Evolutionary conservation across 1,140 invertebrate genomes (phyloP).

Genomic region (Drosophila arawakana): DNA sequence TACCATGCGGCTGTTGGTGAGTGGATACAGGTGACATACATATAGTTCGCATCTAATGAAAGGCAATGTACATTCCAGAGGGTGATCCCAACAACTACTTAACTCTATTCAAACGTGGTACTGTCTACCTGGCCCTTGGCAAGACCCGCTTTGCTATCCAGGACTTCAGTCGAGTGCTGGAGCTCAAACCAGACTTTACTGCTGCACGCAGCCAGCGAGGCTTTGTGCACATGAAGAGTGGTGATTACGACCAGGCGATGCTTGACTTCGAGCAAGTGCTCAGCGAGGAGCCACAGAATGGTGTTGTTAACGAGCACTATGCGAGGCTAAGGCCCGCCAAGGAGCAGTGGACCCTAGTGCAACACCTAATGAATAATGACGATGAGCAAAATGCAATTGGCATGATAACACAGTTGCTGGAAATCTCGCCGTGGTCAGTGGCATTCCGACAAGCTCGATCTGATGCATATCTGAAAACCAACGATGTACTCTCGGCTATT

Average conservation of each 20-base stretch:
- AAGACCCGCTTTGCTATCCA: constrained; percentile 97
- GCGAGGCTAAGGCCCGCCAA: constrained; percentile 88
- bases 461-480: constrained; percentile 91
- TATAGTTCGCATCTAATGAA: no score
- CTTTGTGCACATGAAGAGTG: constrained; percentile 95
- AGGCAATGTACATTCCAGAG: constrained; percentile 87
- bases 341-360: constrained; percentile 88
- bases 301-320: constrained; percentile 89
- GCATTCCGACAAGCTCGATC: constrained; percentile 93
- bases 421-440: constrained; percentile 95
- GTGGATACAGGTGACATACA: constrained; percentile 57
- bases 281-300: constrained; percentile 89
- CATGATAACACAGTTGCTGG: constrained; percentile 90
- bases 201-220: constrained; percentile 95
- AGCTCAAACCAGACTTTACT: constrained; percentile 97
- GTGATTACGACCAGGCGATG: constrained; percentile 92
- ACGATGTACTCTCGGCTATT: constrained; percentile 95
- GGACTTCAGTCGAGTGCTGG: constrained; percentile 96
- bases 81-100: constrained; percentile 98
- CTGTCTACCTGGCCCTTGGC: constrained; percentile 97
- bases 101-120: constrained; percentile 97
- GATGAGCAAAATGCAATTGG: constrained; percentile 90
- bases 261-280: constrained; percentile 92
- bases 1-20: constrained; percentile 99
- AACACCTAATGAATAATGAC: constrained; percentile 88